Percentiles rank a stretch among this genome's conserved stretches.
phyloP scores from a whole-genome alignment of 1,140 invertebrate genomes.

The Drosophila nasuta region DNA sequence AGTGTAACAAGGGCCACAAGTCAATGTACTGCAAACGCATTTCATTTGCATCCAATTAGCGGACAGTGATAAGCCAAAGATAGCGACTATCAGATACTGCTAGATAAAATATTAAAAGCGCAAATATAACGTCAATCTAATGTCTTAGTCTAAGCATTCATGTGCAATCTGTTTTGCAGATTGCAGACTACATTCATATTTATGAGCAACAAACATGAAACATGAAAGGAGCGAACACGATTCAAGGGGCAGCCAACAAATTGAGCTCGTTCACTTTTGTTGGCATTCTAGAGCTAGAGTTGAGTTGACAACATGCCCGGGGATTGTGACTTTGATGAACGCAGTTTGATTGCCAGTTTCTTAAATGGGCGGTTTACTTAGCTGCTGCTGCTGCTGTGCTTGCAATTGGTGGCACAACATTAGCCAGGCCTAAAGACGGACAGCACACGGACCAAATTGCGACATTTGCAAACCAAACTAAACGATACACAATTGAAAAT shows the following conservation, averaged over 20 bases:
- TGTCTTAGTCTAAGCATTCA: too few species aligned
- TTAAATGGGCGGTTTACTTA: conserved; percentile 54
- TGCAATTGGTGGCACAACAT: conserved; percentile 43
- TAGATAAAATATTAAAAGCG: background rate
- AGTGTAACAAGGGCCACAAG: conserved; percentile 63
- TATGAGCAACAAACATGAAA: background rate
- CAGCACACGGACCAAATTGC: conserved; percentile 54
- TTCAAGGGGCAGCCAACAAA: conserved; percentile 7
- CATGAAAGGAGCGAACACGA: background rate
- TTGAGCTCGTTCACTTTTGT: conserved; percentile 28
- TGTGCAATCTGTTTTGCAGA: background rate
- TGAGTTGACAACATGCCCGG: conserved; percentile 35
- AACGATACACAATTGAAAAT: conserved; percentile 59
- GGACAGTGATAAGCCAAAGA: conserved; percentile 35
- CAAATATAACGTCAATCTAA: background rate
- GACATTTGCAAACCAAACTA: conserved; percentile 71
- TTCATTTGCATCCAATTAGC: conserved; percentile 73
- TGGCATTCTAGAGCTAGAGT: conserved; percentile 39
- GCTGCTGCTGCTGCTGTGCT: background rate
- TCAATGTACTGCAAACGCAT: conserved; percentile 37
- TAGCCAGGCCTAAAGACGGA: conserved; percentile 19
- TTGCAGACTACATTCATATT: conserved; percentile 8
- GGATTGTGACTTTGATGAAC: conserved; percentile 72
- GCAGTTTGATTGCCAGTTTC: conserved; percentile 68
- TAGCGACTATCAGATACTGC: conserved; percentile 21